Conservation (phyloP, 1,140 invertebrate genomes). For the Berghia stephanieae region DNA sequence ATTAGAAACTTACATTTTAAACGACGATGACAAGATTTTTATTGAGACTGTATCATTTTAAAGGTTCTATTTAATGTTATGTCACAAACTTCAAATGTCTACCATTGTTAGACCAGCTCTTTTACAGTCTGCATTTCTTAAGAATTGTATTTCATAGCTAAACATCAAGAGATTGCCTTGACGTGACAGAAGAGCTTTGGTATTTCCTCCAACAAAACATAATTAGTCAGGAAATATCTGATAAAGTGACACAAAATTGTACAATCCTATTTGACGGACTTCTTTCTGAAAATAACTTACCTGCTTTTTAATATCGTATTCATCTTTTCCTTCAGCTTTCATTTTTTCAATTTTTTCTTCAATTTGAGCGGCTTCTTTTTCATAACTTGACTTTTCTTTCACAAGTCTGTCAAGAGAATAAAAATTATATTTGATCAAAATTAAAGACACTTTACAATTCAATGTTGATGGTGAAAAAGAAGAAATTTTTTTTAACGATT, state of each 20-base stretch:
- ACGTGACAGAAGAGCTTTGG: too few relatives aligned
- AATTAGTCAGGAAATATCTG: slow-evolving; percentile 5
- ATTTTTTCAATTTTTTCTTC: slow-evolving; percentile 79
- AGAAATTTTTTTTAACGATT: background rate
- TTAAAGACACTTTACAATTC: background rate
- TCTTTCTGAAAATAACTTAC: slow-evolving; percentile 35
- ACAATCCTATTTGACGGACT: background rate
- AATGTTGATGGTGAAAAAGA: background rate
- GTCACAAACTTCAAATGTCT: too few relatives aligned
- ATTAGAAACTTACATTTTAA: too few relatives aligned
- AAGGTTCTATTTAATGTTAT: too few relatives aligned
- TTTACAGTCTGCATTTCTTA: too few relatives aligned
- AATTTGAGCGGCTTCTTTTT: slow-evolving; percentile 83
- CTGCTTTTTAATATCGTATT: slow-evolving; percentile 85
- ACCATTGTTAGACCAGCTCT: too few relatives aligned
- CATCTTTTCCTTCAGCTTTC: slow-evolving; percentile 81
- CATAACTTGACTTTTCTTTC: slow-evolving; percentile 88
- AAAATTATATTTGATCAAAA: background rate
- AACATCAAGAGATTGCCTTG: too few relatives aligned
- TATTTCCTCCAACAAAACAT: too few relatives aligned
- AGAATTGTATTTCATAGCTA: too few relatives aligned
- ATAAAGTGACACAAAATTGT: background rate
- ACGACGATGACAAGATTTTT: too few relatives aligned
- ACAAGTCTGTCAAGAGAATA: slow-evolving; percentile 53
- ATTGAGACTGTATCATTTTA: too few relatives aligned